These are phyloP conservation scores for Zaprionus taronus DNA, from an alignment of 1,140 invertebrate genomes.

Conservation along the genomic window DNA sequence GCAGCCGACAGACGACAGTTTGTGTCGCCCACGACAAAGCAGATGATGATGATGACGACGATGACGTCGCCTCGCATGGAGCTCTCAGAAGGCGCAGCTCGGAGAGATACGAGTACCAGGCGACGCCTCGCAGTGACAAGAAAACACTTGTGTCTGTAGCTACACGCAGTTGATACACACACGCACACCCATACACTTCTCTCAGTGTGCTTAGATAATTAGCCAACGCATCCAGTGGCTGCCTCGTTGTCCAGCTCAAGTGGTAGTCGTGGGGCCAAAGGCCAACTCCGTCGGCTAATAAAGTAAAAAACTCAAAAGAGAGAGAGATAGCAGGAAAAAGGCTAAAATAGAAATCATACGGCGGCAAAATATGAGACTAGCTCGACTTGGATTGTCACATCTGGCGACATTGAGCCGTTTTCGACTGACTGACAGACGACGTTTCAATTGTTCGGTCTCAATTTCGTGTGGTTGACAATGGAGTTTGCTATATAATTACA, in stretches of 20 bases:
- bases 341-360: constrained; percentile 10
- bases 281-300: constrained; percentile 68
- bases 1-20: constrained; percentile 65
- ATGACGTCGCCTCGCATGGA: constrained; percentile 35
- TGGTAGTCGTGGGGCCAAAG: constrained; percentile 49
- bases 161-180: background rate
- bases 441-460: constrained; percentile 76
- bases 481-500: constrained; percentile 81
- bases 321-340: constrained; percentile 20
- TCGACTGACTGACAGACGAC: constrained; percentile 45
- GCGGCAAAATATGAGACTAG: background rate
- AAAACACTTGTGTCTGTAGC: constrained; percentile 63
- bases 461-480: constrained; percentile 80
- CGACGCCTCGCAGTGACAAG: constrained; percentile 70
- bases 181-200: constrained; percentile 14
- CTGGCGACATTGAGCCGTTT: constrained; percentile 48
- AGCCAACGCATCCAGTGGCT: constrained; percentile 18
- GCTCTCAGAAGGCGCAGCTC: constrained; percentile 55
- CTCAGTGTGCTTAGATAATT: constrained; percentile 40
- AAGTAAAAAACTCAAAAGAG: constrained; percentile 49
- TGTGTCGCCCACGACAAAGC: constrained; percentile 61
- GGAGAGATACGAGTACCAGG: constrained; percentile 48
- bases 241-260: constrained; percentile 14
- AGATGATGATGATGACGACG: constrained; percentile 44
- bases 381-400: constrained; percentile 37